Evolutionary conservation across 2,888 invertebrate species (phyloP).

Genomic region (Schrankia costaestrigalis): DNA sequence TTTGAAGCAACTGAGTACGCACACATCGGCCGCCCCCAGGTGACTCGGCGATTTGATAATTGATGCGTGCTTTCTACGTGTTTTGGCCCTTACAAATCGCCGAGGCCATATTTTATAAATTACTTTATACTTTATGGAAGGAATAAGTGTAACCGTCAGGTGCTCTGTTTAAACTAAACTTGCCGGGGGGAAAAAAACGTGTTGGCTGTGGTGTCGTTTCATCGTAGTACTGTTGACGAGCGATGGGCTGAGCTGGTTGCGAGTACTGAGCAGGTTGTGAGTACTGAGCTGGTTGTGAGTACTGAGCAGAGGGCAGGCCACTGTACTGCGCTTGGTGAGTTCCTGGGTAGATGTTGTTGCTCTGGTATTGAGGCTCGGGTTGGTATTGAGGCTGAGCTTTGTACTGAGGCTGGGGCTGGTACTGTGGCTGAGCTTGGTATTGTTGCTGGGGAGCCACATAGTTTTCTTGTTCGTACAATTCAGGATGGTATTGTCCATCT

Average conservation of each 20-base stretch:
- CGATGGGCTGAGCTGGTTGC: slow-evolving; percentile 30
- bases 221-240: slow-evolving; percentile 76
- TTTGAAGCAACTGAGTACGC: slow-evolving; percentile 56
- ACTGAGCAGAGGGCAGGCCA: slow-evolving; percentile 60
- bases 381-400: slow-evolving; percentile 55
- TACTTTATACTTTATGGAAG: slow-evolving; percentile 84
- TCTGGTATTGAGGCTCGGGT: slow-evolving; percentile 4
- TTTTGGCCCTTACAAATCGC: slow-evolving; percentile 61
- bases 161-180: slow-evolving; percentile 91
- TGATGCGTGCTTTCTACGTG: slow-evolving; percentile 66
- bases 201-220: slow-evolving; percentile 85
- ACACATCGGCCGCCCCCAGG: slow-evolving; percentile 50
- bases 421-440: slow-evolving; percentile 51
- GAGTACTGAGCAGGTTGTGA: slow-evolving; percentile 55
- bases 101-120: slow-evolving; percentile 52
- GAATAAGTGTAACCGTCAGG: slow-evolving; percentile 94
- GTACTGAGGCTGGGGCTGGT: slow-evolving; percentile 55
- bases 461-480: slow-evolving; percentile 71
- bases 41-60: slow-evolving; percentile 73
- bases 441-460: slow-evolving; percentile 64
- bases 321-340: slow-evolving; percentile 76
- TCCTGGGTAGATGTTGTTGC: slow-evolving; percentile 73
- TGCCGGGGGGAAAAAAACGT: slow-evolving; percentile 91
- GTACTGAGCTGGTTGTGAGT: slow-evolving; percentile 37
- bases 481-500: slow-evolving; percentile 77